Evolutionary conservation across 2,113 vertebrate genomes (phyloP).

Genomic region (Cyrtonyx montezumae): DNA sequence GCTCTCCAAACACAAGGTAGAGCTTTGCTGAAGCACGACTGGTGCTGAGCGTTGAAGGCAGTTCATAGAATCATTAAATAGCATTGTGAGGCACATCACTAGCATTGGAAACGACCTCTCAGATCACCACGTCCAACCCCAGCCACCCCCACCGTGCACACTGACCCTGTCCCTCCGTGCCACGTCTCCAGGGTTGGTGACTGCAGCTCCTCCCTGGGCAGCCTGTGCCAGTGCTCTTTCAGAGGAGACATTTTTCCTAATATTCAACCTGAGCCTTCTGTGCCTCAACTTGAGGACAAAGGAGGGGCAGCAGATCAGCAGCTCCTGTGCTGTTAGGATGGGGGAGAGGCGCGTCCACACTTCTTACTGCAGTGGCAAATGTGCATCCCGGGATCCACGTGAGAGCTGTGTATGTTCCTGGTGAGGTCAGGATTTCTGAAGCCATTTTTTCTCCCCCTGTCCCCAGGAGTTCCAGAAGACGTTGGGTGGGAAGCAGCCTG

Average conservation of each 20-base stretch:
- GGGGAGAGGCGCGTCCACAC: fast-evolving
- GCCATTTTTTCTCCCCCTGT: neutral
- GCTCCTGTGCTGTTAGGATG: neutral
- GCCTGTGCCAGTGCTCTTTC: neutral
- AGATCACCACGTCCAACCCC: neutral
- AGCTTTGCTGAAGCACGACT: neutral
- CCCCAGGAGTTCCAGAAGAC: constrained; percentile 97
- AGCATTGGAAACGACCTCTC: neutral
- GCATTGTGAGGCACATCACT: too few species aligned
- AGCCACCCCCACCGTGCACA: neutral
- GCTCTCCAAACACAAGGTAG: constrained; percentile 95
- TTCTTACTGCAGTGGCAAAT: fast-evolving
- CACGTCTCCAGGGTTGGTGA: neutral
- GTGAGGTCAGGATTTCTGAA: neutral
- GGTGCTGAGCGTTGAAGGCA: neutral
- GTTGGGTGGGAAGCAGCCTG: constrained; percentile 94
- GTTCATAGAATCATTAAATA: neutral
- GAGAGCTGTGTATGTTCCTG: neutral
- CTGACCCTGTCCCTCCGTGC: neutral
- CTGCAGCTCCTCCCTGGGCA: neutral
- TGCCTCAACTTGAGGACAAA: neutral
- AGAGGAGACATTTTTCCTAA: neutral
- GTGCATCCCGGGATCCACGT: neutral
- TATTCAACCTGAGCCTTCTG: neutral
- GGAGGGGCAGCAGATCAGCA: neutral